Base-by-base conservation (phyloP, 2,113 vertebrate species). In the Larimichthys crocea region DNA sequence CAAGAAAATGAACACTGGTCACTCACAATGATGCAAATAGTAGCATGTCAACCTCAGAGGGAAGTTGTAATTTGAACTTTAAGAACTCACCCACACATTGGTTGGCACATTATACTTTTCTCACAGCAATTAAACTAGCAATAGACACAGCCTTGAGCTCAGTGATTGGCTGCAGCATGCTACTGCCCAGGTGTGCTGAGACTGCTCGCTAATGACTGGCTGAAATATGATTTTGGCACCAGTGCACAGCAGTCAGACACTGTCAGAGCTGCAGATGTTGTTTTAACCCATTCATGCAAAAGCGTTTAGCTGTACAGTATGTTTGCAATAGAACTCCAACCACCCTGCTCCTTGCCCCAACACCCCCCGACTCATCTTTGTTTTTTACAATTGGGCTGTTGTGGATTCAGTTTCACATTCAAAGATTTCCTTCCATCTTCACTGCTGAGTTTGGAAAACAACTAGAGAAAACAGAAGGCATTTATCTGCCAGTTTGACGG, bases 401-500 rank as follows among this genome's bases (percentile, higher is more conserved):
- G 24, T 72, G 42, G 49, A 48, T 73, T 69, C 5, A 16, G 17
- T 55, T 69, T 76, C 35, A 61, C 55, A 62, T 49, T 61, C 17
- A 80, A 66, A 66, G 4, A 20, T 20, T 62, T 53, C 55, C 26
- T 56, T 63, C 48, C 9, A 81, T 71, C 26, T 79, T 82, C 61
- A 53, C 48, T 16, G 35, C 68, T 49, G 66, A 76, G 50, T 73
- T 79, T 79, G 52, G 66, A 87, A 84, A 76, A 62, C 60, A 50
- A 72, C 63, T 49, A 74, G 44, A 79, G 68, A 89, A 87, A 89
- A 88, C 74, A 84, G 40, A 56, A 60, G 82, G 59, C 48, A 75
- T 82, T 90, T 66, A 61, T 89, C 82, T 90, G 82, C 26, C 66
- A 75, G 29, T 86, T 86, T 88, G 70, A 89, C 57, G n/a, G 65